Evolutionary conservation across 1,140 invertebrate species (phyloP), one percentile per base, ranked within the genome.

Genomic region (Cydia strobilella): DNA sequence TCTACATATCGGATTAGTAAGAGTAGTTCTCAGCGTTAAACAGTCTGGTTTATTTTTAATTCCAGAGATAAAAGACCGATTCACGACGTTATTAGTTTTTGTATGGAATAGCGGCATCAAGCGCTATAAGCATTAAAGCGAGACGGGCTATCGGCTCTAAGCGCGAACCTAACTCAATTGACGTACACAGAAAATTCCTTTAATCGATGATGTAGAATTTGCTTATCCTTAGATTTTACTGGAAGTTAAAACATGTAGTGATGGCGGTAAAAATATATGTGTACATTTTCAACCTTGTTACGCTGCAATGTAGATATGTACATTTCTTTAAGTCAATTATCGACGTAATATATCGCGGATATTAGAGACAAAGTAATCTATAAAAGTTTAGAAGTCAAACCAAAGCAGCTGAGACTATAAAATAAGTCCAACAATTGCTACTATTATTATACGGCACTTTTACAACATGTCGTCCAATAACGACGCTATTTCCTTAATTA

Each of bases 141-240:
- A 69, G 65, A 2, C 63, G 10, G 3, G 15, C 65, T 69, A 39
- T 69, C 31, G 65, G 27, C 6, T 35, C 65, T 42, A 35, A 35
- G n/a, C 27, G 15, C 31, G 27, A 69, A 39, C n/a, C 65, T 18
- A 69, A 69, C 65, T 35, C 65, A 42, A 39, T 35, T 69, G 65
- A 69, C n/a, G 65, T 42, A 69, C 65, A 69, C 65, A 69, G 65
- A 39, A 39, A 69, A 69, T 18, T 23, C 65, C 65, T 69, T 31
- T 69, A 27, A 66, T 66, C 63, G 39, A 31, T 66, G 63, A 66
- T 15, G 31, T 31, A 66, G 65, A 42, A 69, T 18, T 23, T 12
- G 18, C 20, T 59, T 23, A 23, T 59, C 6, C 54, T 23, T 23
- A 59, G 9, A 23, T 59, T 59, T 59, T 12, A 59, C 54, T 59